Evolutionary conservation across 2,797 vertebrate genomes (phyloP).

Genomic region (Stomatorhinus walkeri): DNA sequence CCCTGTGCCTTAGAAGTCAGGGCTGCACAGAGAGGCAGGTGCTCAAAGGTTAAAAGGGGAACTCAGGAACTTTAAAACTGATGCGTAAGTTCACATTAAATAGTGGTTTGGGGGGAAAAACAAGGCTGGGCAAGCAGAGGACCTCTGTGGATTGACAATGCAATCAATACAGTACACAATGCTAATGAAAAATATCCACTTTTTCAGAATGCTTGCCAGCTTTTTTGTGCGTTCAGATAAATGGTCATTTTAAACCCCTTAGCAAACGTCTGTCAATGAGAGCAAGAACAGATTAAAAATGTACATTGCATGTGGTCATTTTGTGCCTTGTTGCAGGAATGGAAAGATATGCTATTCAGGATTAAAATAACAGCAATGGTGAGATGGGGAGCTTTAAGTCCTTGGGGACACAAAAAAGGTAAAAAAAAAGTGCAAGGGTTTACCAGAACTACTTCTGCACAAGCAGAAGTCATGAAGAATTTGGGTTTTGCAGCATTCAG

Average conservation of each 20-base stretch:
- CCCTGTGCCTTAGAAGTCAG: neutral
- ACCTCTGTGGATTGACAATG: neutral
- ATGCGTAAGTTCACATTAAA: neutral
- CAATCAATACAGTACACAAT: neutral
- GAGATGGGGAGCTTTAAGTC: neutral
- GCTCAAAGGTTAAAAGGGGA: neutral
- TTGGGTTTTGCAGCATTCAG: neutral
- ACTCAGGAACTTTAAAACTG: neutral
- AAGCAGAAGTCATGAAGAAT: slow-evolving; percentile 1
- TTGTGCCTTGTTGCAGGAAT: neutral
- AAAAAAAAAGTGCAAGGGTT: neutral
- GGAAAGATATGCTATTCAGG: neutral
- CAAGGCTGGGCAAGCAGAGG: neutral
- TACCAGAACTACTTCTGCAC: neutral
- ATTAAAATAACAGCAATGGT: neutral
- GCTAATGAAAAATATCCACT: neutral
- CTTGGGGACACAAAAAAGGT: neutral
- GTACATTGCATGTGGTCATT: neutral
- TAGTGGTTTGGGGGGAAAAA: neutral
- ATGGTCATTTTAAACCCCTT: neutral
- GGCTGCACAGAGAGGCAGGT: neutral
- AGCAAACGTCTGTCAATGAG: neutral
- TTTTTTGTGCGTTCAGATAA: neutral
- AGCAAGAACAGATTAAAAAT: neutral
- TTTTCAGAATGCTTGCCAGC: neutral